A percentile compares a stretch with the other conserved stretches of the same genome.
These are phyloP conservation scores for Bostrychus sinensis DNA, from an alignment of 2,113 vertebrate species.

Conservation along the genomic window DNA sequence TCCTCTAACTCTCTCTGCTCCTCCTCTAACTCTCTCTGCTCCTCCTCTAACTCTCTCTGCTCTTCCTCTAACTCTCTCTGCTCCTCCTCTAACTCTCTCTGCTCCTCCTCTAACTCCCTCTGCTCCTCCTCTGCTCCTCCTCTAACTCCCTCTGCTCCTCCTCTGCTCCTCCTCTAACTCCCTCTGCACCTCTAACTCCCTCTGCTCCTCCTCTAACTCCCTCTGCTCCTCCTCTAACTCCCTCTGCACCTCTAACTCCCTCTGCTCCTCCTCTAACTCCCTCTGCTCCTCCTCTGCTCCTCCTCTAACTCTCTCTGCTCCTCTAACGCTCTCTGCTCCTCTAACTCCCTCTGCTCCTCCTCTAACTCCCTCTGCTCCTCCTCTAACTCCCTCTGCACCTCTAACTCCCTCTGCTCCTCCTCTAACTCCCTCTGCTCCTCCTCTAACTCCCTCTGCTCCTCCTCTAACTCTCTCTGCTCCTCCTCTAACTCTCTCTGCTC, in stretches of 20 bases:
- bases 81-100: too few species aligned
- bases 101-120: background rate
- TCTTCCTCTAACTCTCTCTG: background rate
- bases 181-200: too few species aligned
- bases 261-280: background rate
- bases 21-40: background rate
- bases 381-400: background rate
- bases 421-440: background rate
- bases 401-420: background rate
- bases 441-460: background rate
- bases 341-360: background rate
- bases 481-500: background rate
- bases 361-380: background rate
- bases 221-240: background rate
- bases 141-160: background rate
- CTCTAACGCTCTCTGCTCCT: background rate
- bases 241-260: too few species aligned
- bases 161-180: background rate
- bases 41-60: background rate
- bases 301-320: background rate
- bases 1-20: background rate
- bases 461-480: too few species aligned
- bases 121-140: background rate
- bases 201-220: background rate
- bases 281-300: background rate